Conservation (phyloP, 2,888 invertebrate species). For the Noctua pronuba region DNA sequence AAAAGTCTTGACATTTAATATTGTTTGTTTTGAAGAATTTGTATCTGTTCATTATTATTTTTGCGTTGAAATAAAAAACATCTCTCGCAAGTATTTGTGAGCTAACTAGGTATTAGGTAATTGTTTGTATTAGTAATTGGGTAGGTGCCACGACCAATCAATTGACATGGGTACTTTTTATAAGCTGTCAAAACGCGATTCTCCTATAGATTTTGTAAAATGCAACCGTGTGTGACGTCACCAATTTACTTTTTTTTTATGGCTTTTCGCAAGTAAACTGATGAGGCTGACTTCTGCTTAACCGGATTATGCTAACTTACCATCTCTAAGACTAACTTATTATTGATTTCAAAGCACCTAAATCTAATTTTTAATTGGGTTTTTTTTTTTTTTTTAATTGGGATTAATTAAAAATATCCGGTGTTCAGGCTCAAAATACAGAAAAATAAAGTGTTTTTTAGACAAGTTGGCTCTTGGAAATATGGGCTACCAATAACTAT, state of each 20-base stretch:
- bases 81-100: neutral
- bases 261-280: too few relatives aligned
- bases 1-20: neutral
- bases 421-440: neutral
- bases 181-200: neutral
- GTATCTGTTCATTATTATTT: neutral
- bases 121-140: neutral
- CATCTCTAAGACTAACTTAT: too few relatives aligned
- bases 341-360: too few relatives aligned
- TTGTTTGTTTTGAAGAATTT: neutral
- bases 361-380: neutral
- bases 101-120: neutral
- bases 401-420: neutral
- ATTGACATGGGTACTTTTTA: neutral
- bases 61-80: neutral
- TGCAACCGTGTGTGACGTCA: too few relatives aligned
- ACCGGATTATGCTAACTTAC: too few relatives aligned
- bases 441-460: neutral
- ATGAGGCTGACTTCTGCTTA: too few relatives aligned
- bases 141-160: neutral
- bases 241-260: too few relatives aligned
- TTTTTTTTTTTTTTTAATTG: too few relatives aligned
- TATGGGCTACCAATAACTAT: too few relatives aligned
- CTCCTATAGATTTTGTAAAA: neutral
- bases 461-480: neutral